Base-by-base conservation (phyloP, 2,797 vertebrate species). In the Okamejei kenojei region DNA sequence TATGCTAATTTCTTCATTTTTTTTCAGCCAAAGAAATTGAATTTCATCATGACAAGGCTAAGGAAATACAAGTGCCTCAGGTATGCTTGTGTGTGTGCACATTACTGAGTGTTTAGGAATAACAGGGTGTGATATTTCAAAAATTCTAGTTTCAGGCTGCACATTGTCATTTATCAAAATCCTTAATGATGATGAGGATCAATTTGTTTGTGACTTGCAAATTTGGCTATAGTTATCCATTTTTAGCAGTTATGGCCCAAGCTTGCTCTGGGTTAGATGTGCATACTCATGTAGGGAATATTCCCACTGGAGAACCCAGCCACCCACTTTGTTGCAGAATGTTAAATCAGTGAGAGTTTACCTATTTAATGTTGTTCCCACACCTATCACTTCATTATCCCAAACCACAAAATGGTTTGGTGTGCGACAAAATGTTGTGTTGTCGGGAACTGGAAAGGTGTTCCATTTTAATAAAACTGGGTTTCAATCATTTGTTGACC, bases 1-100 rank as follows among this genome's bases (percentile, higher is more conserved):
- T 93, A 93, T 45, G n/a, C 71, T 94, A 29, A 86, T 94, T 80
- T 94, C 94, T 94, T 45, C 3, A 2, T 94, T 94, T 71, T 95
- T 94, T 94, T 94, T 94, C 93, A 99, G 98, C 95, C 93, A 97
- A 95, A 95, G 94, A 93, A 58, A 95, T 96, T 93, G 95, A 96
- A 58, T 96, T 92, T 26, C 71, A 11, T 45, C 90, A 92, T 76
- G 68, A 74, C 71, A 76, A 45, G 71, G 35, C 38, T 29, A 74
- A 74, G 21, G 90, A 92, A 74, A 71, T 76, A 76, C 90, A 74
- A 74, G 71, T 92, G 65, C 90, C 90, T 74, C 29, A 29, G 71
- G 90, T 92, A 92, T 74, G 90, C 19, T 74, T 76, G 8, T 74
- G 32, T 74, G 45, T 45, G 2, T 45, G 45, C 19, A 23, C 7